Conservation (phyloP, 2,113 vertebrate genomes). For the Albula glossodonta region DNA sequence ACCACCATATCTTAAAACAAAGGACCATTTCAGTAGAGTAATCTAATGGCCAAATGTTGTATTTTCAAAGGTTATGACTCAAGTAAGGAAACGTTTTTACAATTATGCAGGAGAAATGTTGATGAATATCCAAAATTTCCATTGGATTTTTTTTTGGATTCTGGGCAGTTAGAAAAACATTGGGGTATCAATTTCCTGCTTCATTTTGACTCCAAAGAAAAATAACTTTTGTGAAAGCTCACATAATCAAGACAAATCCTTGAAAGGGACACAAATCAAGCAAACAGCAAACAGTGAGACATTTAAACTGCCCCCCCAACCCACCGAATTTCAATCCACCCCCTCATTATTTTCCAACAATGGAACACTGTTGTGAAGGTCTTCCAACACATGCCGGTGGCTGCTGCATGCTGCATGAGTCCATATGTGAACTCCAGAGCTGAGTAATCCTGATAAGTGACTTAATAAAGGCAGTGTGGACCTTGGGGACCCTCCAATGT, state of each 20-base stretch:
- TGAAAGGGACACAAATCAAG: slow-evolving; percentile 19
- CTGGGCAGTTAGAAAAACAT: not conserved
- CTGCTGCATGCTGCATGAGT: not conserved
- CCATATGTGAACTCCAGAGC: not conserved
- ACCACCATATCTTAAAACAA: not conserved
- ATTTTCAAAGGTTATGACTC: slow-evolving; percentile 10
- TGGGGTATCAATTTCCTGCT: not conserved
- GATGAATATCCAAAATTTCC: slow-evolving; percentile 19
- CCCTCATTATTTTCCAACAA: not conserved
- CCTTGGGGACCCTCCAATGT: not conserved
- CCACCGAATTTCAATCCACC: not conserved
- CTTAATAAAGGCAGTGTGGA: not conserved
- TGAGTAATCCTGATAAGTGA: not conserved
- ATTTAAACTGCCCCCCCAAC: not conserved
- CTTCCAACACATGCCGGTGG: not conserved
- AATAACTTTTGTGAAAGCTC: slow-evolving; percentile 12
- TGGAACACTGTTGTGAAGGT: not conserved
- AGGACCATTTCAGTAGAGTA: slow-evolving; percentile 3
- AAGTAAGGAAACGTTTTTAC: slow-evolving; percentile 12
- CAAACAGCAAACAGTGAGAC: not conserved
- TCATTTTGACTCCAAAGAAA: slow-evolving; percentile 1
- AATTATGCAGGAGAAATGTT: slow-evolving; percentile 15
- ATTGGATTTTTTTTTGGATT: slow-evolving; percentile 16
- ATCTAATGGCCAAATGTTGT: slow-evolving; percentile 8
- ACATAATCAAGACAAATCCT: slow-evolving; percentile 12